Conservation (phyloP, 2,797 vertebrate genomes). For the Acrossocheilus fasciatus region DNA sequence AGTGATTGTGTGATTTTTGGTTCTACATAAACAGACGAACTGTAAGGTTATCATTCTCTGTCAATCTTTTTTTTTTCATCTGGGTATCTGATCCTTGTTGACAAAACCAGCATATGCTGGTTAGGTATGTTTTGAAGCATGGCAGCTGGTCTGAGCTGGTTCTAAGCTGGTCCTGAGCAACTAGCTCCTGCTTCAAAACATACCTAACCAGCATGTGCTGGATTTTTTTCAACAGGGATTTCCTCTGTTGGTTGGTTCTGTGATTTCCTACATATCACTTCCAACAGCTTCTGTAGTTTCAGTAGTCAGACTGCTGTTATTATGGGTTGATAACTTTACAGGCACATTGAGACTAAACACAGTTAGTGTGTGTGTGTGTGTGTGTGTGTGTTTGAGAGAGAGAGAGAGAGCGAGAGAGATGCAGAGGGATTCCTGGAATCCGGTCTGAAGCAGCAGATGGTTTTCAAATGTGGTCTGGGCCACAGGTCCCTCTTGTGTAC, state of each 20-base stretch:
- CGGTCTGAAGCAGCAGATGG: constrained; percentile 29
- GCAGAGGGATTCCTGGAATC: constrained; percentile 24
- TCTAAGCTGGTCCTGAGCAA: background rate
- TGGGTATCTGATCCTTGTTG: background rate
- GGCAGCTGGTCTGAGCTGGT: background rate
- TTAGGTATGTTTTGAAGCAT: background rate
- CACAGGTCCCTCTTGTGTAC: constrained; percentile 23
- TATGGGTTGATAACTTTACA: background rate
- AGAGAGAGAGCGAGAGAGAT: background rate
- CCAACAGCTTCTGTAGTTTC: background rate
- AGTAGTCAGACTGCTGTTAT: background rate
- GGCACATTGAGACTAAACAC: background rate
- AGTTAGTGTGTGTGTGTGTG: background rate
- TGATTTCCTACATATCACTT: background rate
- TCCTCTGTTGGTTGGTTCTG: background rate
- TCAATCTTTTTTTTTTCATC: background rate
- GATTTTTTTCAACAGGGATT: background rate
- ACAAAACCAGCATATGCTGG: background rate
- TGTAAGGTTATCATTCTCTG: background rate
- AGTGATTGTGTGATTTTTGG: background rate
- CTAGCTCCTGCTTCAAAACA: background rate
- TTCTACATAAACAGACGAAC: background rate
- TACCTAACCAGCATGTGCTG: background rate
- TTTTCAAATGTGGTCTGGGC: constrained; percentile 44
- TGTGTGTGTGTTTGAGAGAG: no score